A percentile compares a stretch with the other conserved stretches of the same genome.
Conservation (phyloP, 2,113 vertebrate species). For the Psettodes erumei region DNA sequence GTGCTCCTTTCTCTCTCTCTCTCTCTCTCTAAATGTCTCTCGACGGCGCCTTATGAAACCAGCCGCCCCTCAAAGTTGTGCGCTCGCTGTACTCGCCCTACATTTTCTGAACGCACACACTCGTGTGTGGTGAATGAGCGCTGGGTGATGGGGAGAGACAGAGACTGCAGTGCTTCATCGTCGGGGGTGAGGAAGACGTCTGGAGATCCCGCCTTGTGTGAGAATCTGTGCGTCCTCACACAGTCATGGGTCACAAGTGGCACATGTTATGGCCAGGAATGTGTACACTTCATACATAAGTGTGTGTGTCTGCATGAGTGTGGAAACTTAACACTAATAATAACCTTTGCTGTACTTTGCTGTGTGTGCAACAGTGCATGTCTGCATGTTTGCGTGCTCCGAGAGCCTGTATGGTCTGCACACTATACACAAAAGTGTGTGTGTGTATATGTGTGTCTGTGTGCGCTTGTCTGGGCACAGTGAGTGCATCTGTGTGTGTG, state of each 20-base stretch:
- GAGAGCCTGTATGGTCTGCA: slow-evolving; percentile 11
- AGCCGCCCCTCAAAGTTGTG: slow-evolving; percentile 49
- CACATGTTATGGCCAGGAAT: slow-evolving; percentile 2
- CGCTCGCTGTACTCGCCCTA: slow-evolving; percentile 53
- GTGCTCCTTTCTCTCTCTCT: neutral
- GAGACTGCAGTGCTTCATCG: slow-evolving; percentile 60
- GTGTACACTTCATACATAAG: slow-evolving; percentile 19
- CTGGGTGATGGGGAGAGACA: slow-evolving; percentile 36
- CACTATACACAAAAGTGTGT: slow-evolving; percentile 6
- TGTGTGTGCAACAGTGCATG: slow-evolving; percentile 33
- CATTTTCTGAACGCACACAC: slow-evolving; percentile 59
- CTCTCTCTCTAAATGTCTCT: slow-evolving; percentile 38
- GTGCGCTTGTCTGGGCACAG: slow-evolving; percentile 1
- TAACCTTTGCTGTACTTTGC: slow-evolving; percentile 19
- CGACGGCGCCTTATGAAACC: slow-evolving; percentile 36
- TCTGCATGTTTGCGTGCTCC: slow-evolving; percentile 28
- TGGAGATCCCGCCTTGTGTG: slow-evolving; percentile 49
- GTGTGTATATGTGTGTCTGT: neutral
- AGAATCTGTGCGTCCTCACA: slow-evolving; percentile 13
- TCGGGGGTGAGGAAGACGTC: slow-evolving; percentile 46
- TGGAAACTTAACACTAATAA: slow-evolving; percentile 13
- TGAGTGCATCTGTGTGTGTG: slow-evolving; percentile 13
- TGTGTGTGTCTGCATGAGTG: slow-evolving; percentile 7
- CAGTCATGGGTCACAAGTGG: slow-evolving; percentile 31
- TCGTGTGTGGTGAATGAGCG: slow-evolving; percentile 55